Evolutionary conservation across 2,888 invertebrate genomes (phyloP).

Genomic region (Carterocephalus palaemon): DNA sequence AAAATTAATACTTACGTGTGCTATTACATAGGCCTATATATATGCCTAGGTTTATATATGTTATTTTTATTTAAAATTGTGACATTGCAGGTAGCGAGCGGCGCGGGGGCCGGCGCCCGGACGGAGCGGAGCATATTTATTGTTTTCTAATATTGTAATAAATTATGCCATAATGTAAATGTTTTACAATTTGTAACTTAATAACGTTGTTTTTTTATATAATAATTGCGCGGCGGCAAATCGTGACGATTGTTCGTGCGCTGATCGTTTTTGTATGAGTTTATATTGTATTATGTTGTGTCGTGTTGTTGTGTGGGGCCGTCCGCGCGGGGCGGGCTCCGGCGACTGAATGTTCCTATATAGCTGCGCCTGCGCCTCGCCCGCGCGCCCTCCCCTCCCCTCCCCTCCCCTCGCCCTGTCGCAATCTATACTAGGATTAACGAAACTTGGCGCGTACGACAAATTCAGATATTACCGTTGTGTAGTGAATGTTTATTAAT

Average conservation of each 20-base stretch:
- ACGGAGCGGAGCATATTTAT: conserved; percentile 58
- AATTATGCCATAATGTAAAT: conserved; percentile 67
- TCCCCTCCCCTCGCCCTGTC: neutral
- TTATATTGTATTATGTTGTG: conserved; percentile 48
- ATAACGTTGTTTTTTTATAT: conserved; percentile 54
- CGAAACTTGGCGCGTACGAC: neutral
- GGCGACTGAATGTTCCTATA: conserved; percentile 61
- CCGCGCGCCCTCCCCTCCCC: conserved; percentile 45
- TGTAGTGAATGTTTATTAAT: too few relatives aligned
- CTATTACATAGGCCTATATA: too few relatives aligned
- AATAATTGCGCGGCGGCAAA: conserved; percentile 19
- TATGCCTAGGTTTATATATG: too few relatives aligned
- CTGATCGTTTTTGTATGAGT: conserved; percentile 43
- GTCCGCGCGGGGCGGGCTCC: conserved; percentile 48
- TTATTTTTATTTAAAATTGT: too few relatives aligned
- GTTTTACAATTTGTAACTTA: conserved; percentile 65
- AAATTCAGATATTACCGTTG: too few relatives aligned
- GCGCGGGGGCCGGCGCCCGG: conserved; percentile 7
- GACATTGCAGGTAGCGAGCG: conserved; percentile 48
- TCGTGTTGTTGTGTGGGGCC: conserved; percentile 47
- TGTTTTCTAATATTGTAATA: conserved; percentile 51
- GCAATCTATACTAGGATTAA: neutral
- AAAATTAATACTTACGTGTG: too few relatives aligned
- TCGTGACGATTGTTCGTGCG: conserved; percentile 40
- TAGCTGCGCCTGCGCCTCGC: conserved; percentile 40